Evolutionary conservation across 2,888 invertebrate genomes (phyloP).

Genomic region (Neoitamus cyanurus): DNA sequence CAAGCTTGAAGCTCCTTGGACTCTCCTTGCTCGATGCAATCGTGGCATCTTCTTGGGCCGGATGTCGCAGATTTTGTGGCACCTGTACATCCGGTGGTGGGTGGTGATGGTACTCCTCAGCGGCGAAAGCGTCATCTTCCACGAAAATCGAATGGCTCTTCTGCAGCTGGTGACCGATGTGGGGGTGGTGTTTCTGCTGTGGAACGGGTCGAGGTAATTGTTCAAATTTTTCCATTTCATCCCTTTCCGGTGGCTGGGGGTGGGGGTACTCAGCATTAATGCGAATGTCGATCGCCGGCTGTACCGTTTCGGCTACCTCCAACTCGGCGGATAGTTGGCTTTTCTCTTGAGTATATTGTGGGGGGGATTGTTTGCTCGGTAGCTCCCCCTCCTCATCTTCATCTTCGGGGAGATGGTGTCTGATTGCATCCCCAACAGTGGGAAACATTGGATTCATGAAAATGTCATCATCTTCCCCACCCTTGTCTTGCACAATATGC

Average conservation of each 20-base stretch:
- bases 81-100: background rate
- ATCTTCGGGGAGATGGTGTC: slow-evolving; percentile 51
- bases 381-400: slow-evolving; percentile 7
- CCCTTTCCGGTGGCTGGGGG: background rate
- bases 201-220: background rate
- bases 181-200: background rate
- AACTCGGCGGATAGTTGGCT: background rate
- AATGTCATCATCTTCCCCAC: slow-evolving; percentile 47
- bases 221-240: background rate
- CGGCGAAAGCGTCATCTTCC: slow-evolving; percentile 55
- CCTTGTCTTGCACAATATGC: background rate
- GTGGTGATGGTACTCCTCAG: background rate
- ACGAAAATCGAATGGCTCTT: slow-evolving; percentile 57
- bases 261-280: background rate
- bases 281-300: slow-evolving; percentile 50
- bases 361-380: no score
- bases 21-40: background rate
- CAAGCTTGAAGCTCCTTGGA: slow-evolving; percentile 71
- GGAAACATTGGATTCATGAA: slow-evolving; percentile 56
- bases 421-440: slow-evolving; percentile 56
- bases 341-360: background rate
- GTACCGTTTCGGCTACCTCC: slow-evolving; percentile 1
- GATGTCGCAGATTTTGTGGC: slow-evolving; percentile 27
- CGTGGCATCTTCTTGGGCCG: slow-evolving; percentile 54
- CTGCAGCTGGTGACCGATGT: slow-evolving; percentile 53